These are phyloP conservation scores for Euspilapteryx auroguttella DNA, from an alignment of 2,888 invertebrate species.

Conservation along the genomic window DNA sequence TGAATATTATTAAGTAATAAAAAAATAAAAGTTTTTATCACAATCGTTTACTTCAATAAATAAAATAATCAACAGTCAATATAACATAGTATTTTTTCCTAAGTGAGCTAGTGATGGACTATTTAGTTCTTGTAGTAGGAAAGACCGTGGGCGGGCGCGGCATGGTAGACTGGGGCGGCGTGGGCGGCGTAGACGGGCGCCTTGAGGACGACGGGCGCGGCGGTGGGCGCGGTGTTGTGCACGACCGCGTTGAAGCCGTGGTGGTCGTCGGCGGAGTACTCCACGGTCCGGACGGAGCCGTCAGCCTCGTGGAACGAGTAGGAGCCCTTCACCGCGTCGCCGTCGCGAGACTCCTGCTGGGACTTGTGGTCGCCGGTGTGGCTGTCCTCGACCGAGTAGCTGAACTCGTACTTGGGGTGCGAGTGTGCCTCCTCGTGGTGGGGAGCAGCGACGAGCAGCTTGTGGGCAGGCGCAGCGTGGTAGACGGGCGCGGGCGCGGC, in stretches of 20 bases:
- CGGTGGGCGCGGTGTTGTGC: conserved; percentile 28
- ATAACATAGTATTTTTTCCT: no score
- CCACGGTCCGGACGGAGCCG: conserved; percentile 48
- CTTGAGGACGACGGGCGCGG: conserved; percentile 24
- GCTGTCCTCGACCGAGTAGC: conserved; percentile 50
- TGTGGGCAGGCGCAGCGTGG: conserved; percentile 10
- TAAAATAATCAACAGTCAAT: no score
- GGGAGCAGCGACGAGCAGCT: no score
- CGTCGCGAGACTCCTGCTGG: conserved; percentile 48
- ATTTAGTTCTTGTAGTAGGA: no score
- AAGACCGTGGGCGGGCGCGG: no score
- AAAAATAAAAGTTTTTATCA: no score
- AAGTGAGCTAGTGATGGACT: no score
- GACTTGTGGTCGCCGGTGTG: conserved; percentile 55
- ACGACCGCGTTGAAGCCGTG: conserved; percentile 39
- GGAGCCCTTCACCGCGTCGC: conserved; percentile 49
- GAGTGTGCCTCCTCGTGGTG: no score
- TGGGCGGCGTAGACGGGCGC: conserved; percentile 22
- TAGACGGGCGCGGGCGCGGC: conserved; percentile 6
- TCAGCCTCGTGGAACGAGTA: conserved; percentile 52
- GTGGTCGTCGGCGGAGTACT: conserved; percentile 53
- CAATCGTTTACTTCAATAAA: no score
- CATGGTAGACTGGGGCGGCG: no score
- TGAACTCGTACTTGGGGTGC: conserved; percentile 39
- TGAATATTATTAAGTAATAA: no score